Conservation (phyloP, 35 echinoderm and acorn worm species). For the Chiridota heheva region DNA sequence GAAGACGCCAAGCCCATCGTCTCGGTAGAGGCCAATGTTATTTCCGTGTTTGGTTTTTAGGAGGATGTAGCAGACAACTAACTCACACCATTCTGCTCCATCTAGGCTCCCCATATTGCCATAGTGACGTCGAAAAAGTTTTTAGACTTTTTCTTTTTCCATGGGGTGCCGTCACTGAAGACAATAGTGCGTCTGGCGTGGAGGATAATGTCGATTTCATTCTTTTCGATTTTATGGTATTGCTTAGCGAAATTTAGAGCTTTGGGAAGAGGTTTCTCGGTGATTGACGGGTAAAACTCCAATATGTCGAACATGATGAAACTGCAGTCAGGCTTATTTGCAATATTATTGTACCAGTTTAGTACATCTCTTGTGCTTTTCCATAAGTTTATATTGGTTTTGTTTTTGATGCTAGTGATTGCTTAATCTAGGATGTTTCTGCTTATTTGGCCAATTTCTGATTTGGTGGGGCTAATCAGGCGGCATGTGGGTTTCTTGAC, state of each 20-base stretch:
- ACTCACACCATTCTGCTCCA: too few relatives aligned
- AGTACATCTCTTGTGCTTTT: conserved; percentile 1
- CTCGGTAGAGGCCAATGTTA: too few relatives aligned
- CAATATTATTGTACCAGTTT: conserved; percentile 22
- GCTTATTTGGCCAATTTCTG: conserved; percentile 31
- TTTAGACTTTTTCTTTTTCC: conserved; percentile 8
- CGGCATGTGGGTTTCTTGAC: conserved; percentile 27
- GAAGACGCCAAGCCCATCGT: too few relatives aligned
- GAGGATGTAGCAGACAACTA: too few relatives aligned
- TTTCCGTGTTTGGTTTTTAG: too few relatives aligned
- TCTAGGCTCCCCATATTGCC: background rate
- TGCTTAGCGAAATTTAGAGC: conserved; percentile 1
- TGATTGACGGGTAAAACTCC: conserved; percentile 16
- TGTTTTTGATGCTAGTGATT: conserved; percentile 9
- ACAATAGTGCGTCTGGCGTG: conserved; percentile 2
- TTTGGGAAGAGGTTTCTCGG: conserved; percentile 18
- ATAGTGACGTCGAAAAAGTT: background rate
- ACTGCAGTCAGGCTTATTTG: background rate
- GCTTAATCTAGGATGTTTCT: conserved; percentile 25
- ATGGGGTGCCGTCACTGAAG: conserved; percentile 5
- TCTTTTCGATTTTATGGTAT: background rate
- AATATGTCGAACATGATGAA: conserved; percentile 19
- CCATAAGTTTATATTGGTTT: background rate
- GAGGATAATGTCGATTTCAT: conserved; percentile 34
- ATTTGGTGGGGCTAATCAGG: conserved; percentile 19